Evolutionary conservation across 2,888 invertebrate genomes (phyloP).

Genomic region (Calliphora vomitoria): DNA sequence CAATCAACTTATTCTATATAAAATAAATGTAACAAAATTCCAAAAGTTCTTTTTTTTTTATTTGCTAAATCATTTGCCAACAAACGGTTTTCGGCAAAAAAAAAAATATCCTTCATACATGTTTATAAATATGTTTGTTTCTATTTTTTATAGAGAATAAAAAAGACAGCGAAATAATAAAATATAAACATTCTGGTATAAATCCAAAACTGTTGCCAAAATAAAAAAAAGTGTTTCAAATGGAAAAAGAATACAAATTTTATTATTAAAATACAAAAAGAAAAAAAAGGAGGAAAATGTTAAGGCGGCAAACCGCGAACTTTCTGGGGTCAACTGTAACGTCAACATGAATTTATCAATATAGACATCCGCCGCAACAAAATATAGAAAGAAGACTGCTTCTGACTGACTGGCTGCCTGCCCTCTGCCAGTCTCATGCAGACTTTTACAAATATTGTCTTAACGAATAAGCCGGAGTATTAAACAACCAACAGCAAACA

Average conservation of each 20-base stretch:
- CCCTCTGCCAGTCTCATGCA: slow-evolving; percentile 36
- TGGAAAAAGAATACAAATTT: slow-evolving; percentile 47
- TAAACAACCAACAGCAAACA: not conserved
- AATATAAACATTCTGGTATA: slow-evolving; percentile 64
- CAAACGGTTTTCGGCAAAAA: slow-evolving; percentile 28
- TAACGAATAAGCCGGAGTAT: slow-evolving; percentile 55
- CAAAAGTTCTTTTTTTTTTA: slow-evolving; percentile 30
- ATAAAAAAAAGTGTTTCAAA: slow-evolving; percentile 61
- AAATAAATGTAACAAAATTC: slow-evolving; percentile 45
- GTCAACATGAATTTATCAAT: slow-evolving; percentile 80
- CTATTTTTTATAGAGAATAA: slow-evolving; percentile 24
- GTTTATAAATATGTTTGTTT: slow-evolving; percentile 14
- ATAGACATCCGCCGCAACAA: slow-evolving; percentile 77
- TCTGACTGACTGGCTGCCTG: slow-evolving; percentile 55
- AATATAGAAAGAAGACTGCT: slow-evolving; percentile 57
- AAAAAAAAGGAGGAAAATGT: slow-evolving; percentile 41
- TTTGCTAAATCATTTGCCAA: slow-evolving; percentile 60
- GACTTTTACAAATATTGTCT: slow-evolving; percentile 54
- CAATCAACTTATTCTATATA: slow-evolving; percentile 34
- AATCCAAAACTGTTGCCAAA: slow-evolving; percentile 70
- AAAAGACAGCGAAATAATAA: slow-evolving; percentile 49
- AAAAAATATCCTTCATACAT: slow-evolving; percentile 42
- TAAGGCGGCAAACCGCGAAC: slow-evolving; percentile 76
- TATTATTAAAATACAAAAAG: slow-evolving; percentile 47
- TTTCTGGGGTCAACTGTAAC: slow-evolving; percentile 74